A percentile compares a stretch with the other conserved stretches of the same genome.
Conservation (phyloP, 2,113 vertebrate genomes). For the Pyrgilauda ruficollis region DNA sequence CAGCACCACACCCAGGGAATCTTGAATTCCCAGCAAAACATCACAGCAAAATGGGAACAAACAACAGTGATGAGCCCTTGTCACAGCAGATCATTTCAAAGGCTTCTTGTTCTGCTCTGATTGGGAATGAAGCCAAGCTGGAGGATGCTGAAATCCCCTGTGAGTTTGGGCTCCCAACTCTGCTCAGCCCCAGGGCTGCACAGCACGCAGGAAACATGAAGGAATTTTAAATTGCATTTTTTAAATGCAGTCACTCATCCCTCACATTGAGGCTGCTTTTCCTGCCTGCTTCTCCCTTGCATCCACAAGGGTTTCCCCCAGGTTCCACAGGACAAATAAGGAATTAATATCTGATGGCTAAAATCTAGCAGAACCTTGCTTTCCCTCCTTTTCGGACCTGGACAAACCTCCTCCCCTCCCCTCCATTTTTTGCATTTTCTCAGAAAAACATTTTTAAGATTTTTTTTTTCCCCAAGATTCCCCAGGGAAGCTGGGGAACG, state of each 20-base stretch:
- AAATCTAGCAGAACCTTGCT: neutral
- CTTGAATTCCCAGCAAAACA: neutral
- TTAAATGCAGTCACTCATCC: neutral
- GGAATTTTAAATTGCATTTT: neutral
- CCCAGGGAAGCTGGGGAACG: neutral
- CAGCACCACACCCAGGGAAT: rapidly evolving
- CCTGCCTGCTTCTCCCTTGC: neutral
- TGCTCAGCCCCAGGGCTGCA: neutral
- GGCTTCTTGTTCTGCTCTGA: neutral
- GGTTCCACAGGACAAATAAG: neutral
- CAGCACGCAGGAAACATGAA: rapidly evolving
- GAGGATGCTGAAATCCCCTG: neutral
- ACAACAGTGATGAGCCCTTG: neutral
- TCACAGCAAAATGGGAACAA: neutral
- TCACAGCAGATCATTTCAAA: neutral
- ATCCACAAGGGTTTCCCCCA: neutral
- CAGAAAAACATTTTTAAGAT: neutral
- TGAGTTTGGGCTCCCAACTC: neutral
- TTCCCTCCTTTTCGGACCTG: neutral
- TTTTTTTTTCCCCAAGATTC: neutral
- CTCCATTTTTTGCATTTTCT: neutral
- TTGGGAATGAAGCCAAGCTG: neutral
- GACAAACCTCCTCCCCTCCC: neutral
- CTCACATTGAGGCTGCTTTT: neutral
- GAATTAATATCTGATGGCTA: neutral